phyloP scores from a whole-genome alignment of 2,797 vertebrate genomes.

The Carcharodon carcharias region DNA sequence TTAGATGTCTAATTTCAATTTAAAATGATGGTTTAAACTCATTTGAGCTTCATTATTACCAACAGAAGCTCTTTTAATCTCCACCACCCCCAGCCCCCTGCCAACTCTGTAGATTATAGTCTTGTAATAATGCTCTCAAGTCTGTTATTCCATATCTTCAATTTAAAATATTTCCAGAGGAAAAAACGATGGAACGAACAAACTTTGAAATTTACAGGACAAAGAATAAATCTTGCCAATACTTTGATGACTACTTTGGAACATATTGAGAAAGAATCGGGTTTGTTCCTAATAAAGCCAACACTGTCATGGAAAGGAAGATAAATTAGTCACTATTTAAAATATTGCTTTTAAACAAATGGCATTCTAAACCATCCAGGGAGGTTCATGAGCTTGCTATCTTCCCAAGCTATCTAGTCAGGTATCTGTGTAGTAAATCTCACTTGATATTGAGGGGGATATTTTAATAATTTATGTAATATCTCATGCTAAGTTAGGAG shows the following conservation, averaged over 20 bases:
- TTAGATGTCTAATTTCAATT: background rate
- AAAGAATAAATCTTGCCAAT: conserved; percentile 8
- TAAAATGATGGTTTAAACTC: background rate
- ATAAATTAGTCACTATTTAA: background rate
- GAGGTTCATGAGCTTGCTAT: background rate
- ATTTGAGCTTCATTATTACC: background rate
- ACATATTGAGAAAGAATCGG: conserved; percentile 35
- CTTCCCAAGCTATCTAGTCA: background rate
- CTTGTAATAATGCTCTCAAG: background rate
- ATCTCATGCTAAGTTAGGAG: background rate
- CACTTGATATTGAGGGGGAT: background rate
- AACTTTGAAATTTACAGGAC: conserved; percentile 3
- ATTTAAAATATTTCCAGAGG: conserved; percentile 6
- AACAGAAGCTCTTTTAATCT: background rate
- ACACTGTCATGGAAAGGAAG: conserved; percentile 27
- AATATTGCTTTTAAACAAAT: background rate
- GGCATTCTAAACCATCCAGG: background rate
- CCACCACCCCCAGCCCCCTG: no score
- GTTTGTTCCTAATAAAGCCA: conserved; percentile 36
- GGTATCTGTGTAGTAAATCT: background rate
- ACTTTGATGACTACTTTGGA: conserved; percentile 24
- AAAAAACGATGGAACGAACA: conserved; percentile 15
- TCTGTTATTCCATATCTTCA: background rate
- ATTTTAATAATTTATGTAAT: background rate
- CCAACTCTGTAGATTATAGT: background rate